Evolutionary conservation across 2,888 invertebrate genomes (phyloP).

Genomic region (Orthonychiurus folsomi): DNA sequence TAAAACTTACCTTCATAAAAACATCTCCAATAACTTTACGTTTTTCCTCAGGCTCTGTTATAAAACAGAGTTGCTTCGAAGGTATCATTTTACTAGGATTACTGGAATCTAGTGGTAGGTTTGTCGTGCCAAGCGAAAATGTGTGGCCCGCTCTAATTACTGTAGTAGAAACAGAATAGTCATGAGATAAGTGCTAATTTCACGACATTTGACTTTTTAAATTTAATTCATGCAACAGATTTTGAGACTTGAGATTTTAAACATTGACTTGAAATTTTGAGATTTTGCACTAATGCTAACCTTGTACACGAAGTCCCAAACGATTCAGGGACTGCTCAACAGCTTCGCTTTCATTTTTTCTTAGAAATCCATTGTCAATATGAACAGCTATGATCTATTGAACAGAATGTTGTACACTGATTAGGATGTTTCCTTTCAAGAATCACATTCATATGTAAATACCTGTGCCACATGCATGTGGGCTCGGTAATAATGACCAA

Average conservation of each 20-base stretch:
- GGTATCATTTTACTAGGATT: constrained; percentile 52
- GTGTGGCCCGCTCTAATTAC: constrained; percentile 49
- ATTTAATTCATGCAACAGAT: constrained; percentile 5
- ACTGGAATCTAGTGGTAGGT: constrained; percentile 54
- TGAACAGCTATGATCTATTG: constrained; percentile 77
- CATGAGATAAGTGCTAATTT: too few relatives aligned
- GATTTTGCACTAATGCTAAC: constrained; percentile 7
- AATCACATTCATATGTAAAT: neutral
- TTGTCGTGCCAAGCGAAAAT: constrained; percentile 63
- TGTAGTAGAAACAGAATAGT: constrained; percentile 42
- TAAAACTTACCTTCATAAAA: constrained; percentile 74
- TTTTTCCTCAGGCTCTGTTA: constrained; percentile 91
- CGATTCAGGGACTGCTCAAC: constrained; percentile 75
- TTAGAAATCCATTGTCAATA: constrained; percentile 98
- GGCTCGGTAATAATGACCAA: neutral
- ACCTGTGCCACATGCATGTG: neutral
- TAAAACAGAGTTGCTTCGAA: constrained; percentile 77
- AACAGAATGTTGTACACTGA: too few relatives aligned
- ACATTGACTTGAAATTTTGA: neutral
- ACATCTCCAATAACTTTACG: constrained; percentile 98
- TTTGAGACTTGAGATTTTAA: constrained; percentile 1
- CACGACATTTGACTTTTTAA: too few relatives aligned
- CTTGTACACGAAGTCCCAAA: constrained; percentile 59
- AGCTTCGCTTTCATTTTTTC: constrained; percentile 83
- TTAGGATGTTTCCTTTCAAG: neutral